phyloP scores from a whole-genome alignment of 2,113 vertebrate species.

The Antechinus stuartii region DNA sequence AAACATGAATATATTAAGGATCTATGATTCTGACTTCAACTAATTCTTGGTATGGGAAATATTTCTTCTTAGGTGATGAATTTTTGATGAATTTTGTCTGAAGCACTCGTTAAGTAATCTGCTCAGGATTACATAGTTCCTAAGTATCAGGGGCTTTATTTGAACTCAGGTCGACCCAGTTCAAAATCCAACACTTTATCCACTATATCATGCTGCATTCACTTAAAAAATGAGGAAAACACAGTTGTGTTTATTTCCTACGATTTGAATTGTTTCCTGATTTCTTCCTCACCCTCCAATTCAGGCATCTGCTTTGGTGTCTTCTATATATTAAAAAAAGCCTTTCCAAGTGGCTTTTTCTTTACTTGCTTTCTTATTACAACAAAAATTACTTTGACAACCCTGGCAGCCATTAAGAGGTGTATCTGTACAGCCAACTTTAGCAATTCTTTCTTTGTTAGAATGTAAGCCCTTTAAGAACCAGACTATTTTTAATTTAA shows the following conservation, averaged over 20 bases:
- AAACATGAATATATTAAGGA: no score
- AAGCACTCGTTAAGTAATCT: neutral
- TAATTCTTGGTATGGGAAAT: neutral
- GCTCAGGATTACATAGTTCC: neutral
- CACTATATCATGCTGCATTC: neutral
- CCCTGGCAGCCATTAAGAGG: constrained; percentile 53
- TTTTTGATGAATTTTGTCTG: neutral
- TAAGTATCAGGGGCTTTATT: neutral
- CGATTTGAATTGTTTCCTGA: constrained; percentile 50
- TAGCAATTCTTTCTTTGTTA: neutral
- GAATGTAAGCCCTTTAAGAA: neutral
- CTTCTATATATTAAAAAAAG: constrained; percentile 71
- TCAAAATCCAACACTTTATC: neutral
- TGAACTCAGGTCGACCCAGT: neutral
- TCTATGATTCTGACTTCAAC: neutral
- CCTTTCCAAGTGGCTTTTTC: constrained; percentile 34
- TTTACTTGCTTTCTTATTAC: constrained; percentile 34
- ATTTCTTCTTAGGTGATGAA: neutral
- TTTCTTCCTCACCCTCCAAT: constrained; percentile 36
- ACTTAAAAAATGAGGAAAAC: neutral
- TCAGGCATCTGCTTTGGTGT: neutral
- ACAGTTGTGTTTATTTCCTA: neutral
- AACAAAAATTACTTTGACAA: constrained; percentile 63
- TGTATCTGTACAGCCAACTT: neutral
- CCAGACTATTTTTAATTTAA: neutral